Evolutionary conservation across 2,113 vertebrate species (phyloP).

Genomic region (Hemiscyllium ocellatum): DNA sequence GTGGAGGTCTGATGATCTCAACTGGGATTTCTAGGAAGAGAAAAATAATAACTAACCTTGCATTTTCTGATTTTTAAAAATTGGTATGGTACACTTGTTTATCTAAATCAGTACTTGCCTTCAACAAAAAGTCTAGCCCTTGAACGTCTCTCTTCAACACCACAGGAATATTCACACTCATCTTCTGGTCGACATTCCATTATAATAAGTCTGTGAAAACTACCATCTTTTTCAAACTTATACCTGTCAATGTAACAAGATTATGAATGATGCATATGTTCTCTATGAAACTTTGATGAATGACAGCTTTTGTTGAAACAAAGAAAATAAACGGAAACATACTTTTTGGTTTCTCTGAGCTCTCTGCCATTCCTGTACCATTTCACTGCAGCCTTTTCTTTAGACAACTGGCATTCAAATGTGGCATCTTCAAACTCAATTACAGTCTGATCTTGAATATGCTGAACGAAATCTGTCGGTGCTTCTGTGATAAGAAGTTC

Average conservation of each 20-base stretch:
- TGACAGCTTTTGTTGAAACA: conserved; percentile 39
- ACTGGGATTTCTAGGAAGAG: conserved; percentile 79
- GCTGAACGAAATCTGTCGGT: conserved; percentile 81
- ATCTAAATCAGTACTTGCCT: conserved; percentile 56
- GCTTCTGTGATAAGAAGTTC: conserved; percentile 94
- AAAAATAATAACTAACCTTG: conserved; percentile 36
- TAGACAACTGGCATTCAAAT: conserved; percentile 85
- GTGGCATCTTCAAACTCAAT: conserved; percentile 92
- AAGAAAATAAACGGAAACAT: conserved; percentile 41
- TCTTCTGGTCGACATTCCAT: conserved; percentile 88
- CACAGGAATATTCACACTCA: conserved; percentile 95
- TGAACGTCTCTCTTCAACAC: conserved; percentile 84
- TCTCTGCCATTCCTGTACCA: conserved; percentile 92
- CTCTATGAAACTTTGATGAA: neutral
- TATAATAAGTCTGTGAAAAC: conserved; percentile 72
- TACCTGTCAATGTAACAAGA: conserved; percentile 59
- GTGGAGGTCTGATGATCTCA: conserved; percentile 87
- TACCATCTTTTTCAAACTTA: conserved; percentile 85
- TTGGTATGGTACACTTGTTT: neutral
- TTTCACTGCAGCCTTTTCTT: conserved; percentile 82
- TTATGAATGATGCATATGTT: neutral
- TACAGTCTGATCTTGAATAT: conserved; percentile 85
- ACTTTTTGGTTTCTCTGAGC: conserved; percentile 89
- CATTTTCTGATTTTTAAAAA: neutral
- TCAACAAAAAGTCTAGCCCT: conserved; percentile 94